Percentiles rank a stretch among this genome's conserved stretches.
Conservation (phyloP, 2,797 vertebrate species). For the Rhabdophis nuchalis region DNA sequence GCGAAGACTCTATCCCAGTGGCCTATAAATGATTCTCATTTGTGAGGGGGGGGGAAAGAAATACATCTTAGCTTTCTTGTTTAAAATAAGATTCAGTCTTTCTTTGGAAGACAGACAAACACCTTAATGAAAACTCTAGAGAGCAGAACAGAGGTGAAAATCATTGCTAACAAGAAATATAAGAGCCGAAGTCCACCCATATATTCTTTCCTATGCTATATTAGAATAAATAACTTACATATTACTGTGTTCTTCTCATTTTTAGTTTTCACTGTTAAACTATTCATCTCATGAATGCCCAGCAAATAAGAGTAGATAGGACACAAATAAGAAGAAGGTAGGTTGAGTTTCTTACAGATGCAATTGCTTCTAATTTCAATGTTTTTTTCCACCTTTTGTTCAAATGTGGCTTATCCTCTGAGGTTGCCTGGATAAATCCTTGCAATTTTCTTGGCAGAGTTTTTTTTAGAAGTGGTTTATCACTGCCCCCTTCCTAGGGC, state of each 20-base stretch:
- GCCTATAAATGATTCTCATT: constrained; percentile 1
- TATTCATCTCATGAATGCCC: neutral
- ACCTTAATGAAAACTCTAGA: neutral
- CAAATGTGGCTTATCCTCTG: neutral
- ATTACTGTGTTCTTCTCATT: neutral
- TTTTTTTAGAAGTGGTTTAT: neutral
- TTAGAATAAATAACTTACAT: constrained; percentile 13
- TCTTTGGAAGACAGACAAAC: neutral
- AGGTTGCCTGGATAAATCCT: neutral
- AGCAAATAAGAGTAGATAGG: neutral
- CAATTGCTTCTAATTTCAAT: neutral
- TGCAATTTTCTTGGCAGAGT: neutral
- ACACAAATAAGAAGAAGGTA: neutral
- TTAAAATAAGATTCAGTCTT: constrained; percentile 12
- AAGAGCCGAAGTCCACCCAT: neutral
- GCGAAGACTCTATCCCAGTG: neutral
- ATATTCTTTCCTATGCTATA: neutral
- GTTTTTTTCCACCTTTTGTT: neutral
- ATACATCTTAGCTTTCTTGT: neutral
- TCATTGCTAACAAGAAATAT: neutral
- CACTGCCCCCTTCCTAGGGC: neutral
- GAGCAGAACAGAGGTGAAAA: neutral
- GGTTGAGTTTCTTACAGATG: neutral
- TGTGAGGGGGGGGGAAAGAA: neutral
- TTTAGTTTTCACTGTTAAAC: constrained; percentile 21